These are phyloP conservation scores for Sphenodon punctatus DNA, from an alignment of 2,797 vertebrate genomes.

Conservation along the genomic window DNA sequence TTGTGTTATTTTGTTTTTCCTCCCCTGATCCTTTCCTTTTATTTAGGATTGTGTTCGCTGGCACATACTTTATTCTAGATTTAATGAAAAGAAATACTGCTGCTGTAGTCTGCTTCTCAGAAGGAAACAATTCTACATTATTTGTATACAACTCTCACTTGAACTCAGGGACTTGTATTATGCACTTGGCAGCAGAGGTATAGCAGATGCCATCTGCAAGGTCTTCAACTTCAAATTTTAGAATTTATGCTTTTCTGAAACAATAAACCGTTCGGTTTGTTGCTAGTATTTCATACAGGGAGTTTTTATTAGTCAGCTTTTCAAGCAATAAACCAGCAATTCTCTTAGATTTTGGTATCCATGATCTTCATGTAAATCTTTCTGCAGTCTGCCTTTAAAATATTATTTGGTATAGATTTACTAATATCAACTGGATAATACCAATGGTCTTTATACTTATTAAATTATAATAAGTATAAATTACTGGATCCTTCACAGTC, in stretches of 20 bases:
- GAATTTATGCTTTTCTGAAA: conserved; percentile 54
- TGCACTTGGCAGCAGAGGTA: conserved; percentile 38
- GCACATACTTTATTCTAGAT: not conserved
- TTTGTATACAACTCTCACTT: conserved; percentile 30
- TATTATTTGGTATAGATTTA: not conserved
- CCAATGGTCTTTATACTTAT: not conserved
- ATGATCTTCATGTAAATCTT: conserved; percentile 25
- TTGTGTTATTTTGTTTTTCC: not conserved
- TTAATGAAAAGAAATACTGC: conserved; percentile 46
- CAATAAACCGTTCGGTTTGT: conserved; percentile 47
- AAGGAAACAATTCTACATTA: conserved; percentile 24
- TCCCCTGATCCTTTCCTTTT: not conserved
- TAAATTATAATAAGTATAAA: not conserved
- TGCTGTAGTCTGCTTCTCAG: conserved; percentile 23
- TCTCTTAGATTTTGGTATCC: conserved; percentile 1
- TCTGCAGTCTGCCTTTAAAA: not conserved
- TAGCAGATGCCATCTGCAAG: conserved; percentile 51
- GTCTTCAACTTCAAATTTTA: conserved; percentile 49
- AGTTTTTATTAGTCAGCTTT: conserved; percentile 15
- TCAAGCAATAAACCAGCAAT: not conserved
- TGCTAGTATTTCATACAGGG: not conserved
- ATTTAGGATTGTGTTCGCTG: not conserved
- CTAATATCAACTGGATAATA: not conserved
- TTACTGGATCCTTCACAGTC: too few relatives aligned
- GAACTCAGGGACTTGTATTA: conserved; percentile 40